A percentile compares a stretch with the other conserved stretches of the same genome.
Conservation (phyloP, 2,797 vertebrate genomes). For the Pipistrellus pipistrellus region DNA sequence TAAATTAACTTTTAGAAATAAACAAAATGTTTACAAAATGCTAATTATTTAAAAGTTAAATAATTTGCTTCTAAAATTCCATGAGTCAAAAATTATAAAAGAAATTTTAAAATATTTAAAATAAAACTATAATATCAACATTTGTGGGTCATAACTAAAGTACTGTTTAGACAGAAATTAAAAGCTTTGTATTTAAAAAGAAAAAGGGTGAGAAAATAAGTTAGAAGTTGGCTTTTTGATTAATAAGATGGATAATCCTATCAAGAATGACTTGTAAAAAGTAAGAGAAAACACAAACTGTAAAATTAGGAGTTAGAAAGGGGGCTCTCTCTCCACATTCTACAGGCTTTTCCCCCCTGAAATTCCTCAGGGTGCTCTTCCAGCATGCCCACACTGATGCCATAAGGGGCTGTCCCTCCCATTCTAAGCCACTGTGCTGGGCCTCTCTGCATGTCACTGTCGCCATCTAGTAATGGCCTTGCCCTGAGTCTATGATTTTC, state of each 20-base stretch:
- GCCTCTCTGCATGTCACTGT: not conserved
- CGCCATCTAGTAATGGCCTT: not conserved
- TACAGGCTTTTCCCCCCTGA: not conserved
- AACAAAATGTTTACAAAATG: not conserved
- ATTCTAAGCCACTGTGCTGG: not conserved
- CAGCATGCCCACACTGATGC: not conserved
- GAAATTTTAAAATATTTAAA: conserved; percentile 43
- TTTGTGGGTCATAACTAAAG: not conserved
- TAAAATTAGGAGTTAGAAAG: not conserved
- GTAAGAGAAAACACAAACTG: not conserved
- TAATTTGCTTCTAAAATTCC: not conserved
- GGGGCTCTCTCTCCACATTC: not conserved
- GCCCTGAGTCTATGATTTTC: not conserved
- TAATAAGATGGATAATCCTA: not conserved
- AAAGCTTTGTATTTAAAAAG: conserved; percentile 1
- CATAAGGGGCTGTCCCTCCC: not conserved
- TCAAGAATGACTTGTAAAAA: conserved; percentile 13
- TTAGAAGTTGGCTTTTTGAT: not conserved
- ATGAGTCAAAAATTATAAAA: not conserved
- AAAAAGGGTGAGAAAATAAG: conserved; percentile 42
- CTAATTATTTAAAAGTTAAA: conserved; percentile 34
- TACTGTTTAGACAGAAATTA: not conserved
- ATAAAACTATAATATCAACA: not conserved
- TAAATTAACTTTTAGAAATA: conserved; percentile 50
- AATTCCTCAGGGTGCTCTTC: not conserved